Percentiles rank a stretch among this genome's conserved stretches.
Evolutionary conservation across 30 jellyfish, hydroid and myxozoan species (phyloP).

Genomic region (Turritopsis rubra): DNA sequence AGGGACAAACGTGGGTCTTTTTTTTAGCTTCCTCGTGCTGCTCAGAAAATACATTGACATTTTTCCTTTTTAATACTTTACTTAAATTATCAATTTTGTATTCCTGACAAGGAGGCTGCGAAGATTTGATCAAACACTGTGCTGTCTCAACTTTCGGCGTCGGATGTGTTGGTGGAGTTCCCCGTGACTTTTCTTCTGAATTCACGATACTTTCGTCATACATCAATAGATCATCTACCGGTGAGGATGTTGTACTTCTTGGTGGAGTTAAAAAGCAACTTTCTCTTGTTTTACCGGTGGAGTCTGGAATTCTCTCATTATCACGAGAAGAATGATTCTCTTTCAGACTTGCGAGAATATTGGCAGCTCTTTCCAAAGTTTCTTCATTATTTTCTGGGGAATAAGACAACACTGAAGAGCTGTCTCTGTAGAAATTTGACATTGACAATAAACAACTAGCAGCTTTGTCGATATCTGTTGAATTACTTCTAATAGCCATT

Average conservation of each 20-base stretch:
- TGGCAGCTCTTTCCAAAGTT: conserved; percentile 65
- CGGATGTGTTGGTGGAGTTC: neutral
- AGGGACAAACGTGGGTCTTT: conserved; percentile 77
- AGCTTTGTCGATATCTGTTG: conserved; percentile 9
- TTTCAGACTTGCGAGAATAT: conserved; percentile 70
- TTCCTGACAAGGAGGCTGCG: neutral
- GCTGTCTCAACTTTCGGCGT: neutral
- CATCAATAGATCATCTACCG: conserved; percentile 49
- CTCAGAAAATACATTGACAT: neutral
- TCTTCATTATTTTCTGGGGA: conserved; percentile 22
- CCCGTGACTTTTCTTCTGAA: neutral
- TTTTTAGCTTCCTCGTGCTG: conserved; percentile 21
- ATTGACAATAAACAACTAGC: conserved; percentile 22
- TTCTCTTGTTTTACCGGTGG: conserved; percentile 25
- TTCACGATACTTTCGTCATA: neutral
- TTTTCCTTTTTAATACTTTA: neutral
- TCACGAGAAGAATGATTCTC: conserved; percentile 17
- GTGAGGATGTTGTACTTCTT: conserved; percentile 94
- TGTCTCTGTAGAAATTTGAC: neutral
- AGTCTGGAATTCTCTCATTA: conserved; percentile 31
- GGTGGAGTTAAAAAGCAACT: conserved; percentile 98
- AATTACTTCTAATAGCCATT: neutral
- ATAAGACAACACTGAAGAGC: neutral
- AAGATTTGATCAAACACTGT: neutral
- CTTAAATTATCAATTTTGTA: neutral